Percentiles rank a stretch among this genome's conserved stretches.
Conservation (phyloP, 2,797 vertebrate species). For the Scyliorhinus canicula region DNA sequence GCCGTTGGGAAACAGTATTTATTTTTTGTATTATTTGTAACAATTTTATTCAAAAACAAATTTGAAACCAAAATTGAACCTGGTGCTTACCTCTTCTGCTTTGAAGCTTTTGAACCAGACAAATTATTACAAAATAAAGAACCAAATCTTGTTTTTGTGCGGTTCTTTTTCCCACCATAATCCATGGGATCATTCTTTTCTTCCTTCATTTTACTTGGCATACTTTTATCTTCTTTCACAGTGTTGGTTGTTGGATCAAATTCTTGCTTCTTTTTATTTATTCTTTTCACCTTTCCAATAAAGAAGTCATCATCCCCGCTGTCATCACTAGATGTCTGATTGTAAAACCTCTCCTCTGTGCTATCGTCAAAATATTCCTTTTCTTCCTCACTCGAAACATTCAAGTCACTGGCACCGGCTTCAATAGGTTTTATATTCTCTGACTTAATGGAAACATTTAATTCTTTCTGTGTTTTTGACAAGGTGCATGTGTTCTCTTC, state of each 20-base stretch:
- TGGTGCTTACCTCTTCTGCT: conserved; percentile 53
- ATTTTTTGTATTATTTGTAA: not conserved
- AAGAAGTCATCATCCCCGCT: conserved; percentile 77
- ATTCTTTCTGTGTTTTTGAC: not conserved
- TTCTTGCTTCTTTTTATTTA: conserved; percentile 65
- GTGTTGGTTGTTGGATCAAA: conserved; percentile 36
- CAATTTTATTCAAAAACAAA: conserved; percentile 12
- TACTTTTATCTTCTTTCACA: conserved; percentile 18
- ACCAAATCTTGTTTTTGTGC: conserved; percentile 56
- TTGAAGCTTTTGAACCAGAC: conserved; percentile 49
- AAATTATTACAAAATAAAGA: conserved; percentile 77
- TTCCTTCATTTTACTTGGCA: conserved; percentile 39
- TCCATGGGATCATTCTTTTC: conserved; percentile 33
- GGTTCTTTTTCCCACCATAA: conserved; percentile 50
- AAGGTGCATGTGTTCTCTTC: not conserved
- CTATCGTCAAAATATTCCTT: conserved; percentile 91
- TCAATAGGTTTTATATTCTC: not conserved
- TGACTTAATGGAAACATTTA: not conserved
- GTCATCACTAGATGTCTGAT: conserved; percentile 76
- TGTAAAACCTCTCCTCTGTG: conserved; percentile 89
- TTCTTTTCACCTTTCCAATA: conserved; percentile 79
- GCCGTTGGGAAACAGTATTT: not conserved
- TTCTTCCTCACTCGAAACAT: conserved; percentile 57
- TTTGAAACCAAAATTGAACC: conserved; percentile 2
- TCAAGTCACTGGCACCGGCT: conserved; percentile 54